Conservation (phyloP, 2,113 vertebrate genomes). For the Aspidoscelis tigris region DNA sequence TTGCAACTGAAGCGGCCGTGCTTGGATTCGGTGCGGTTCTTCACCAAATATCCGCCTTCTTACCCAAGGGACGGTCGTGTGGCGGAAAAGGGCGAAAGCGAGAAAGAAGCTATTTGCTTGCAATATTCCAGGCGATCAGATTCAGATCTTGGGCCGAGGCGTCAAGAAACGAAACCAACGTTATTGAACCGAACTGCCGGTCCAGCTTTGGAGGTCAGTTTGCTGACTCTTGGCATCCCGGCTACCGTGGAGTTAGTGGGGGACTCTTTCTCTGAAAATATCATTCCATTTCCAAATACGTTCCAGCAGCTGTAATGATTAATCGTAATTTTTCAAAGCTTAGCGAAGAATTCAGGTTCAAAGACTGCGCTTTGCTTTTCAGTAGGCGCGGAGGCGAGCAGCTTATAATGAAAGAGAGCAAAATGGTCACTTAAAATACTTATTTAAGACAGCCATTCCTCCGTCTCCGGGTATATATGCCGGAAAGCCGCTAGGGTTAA, state of each 20-base stretch:
- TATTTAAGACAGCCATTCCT: constrained; percentile 54
- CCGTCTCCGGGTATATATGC: constrained; percentile 39
- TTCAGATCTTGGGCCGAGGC: constrained; percentile 37
- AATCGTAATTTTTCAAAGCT: not conserved
- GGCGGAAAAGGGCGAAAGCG: not conserved
- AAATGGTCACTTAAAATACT: constrained; percentile 34
- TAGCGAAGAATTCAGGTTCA: not conserved
- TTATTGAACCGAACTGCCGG: constrained; percentile 44
- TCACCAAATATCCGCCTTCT: constrained; percentile 64
- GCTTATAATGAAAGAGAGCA: constrained; percentile 16
- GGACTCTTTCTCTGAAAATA: not conserved
- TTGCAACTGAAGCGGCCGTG: constrained; percentile 56
- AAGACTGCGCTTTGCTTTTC: not conserved
- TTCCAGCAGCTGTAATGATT: not conserved
- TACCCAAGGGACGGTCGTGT: not conserved
- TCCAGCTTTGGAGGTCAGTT: constrained; percentile 32
- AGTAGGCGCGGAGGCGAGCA: not conserved
- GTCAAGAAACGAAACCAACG: constrained; percentile 39
- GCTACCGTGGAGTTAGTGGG: not conserved
- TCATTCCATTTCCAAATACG: not conserved
- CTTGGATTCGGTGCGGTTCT: constrained; percentile 50
- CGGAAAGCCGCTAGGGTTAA: constrained; percentile 22
- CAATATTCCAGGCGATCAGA: constrained; percentile 61
- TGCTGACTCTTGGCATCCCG: not conserved
- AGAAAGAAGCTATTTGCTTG: constrained; percentile 50